Percentiles rank a stretch among this genome's conserved stretches.
These are phyloP conservation scores for Zophobas morio DNA, from an alignment of 1,140 invertebrate genomes.

Conservation along the genomic window DNA sequence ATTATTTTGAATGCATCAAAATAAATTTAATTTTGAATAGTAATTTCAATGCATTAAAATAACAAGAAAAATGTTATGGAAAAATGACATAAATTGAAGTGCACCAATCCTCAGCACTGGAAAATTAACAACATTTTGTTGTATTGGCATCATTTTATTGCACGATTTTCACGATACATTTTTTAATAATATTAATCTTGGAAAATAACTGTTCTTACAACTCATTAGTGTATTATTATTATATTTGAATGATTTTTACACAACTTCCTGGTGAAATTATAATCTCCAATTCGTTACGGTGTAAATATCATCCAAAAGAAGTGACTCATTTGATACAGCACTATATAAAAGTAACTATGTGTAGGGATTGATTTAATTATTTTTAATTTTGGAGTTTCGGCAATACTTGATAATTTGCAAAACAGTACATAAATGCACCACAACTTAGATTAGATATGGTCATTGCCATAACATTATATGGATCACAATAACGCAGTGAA, in stretches of 20 bases:
- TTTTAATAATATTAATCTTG: conserved; percentile 63
- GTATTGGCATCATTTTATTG: conserved; percentile 65
- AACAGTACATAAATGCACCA: conserved; percentile 1
- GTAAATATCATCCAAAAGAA: conserved; percentile 56
- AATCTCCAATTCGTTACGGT: conserved; percentile 6
- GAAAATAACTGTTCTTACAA: conserved; percentile 69
- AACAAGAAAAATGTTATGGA: conserved; percentile 58
- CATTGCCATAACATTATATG: conserved; percentile 1
- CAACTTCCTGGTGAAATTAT: neutral
- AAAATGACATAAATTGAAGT: conserved; percentile 68
- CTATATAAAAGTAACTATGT: conserved; percentile 39
- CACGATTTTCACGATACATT: conserved; percentile 60
- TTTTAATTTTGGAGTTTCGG: conserved; percentile 32
- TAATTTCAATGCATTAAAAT: conserved; percentile 59
- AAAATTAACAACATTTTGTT: conserved; percentile 60
- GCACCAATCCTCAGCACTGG: conserved; percentile 68
- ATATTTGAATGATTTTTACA: conserved; percentile 58
- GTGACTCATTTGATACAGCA: conserved; percentile 42
- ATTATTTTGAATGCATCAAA: conserved; percentile 62
- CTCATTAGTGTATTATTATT: conserved; percentile 54
- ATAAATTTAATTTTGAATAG: conserved; percentile 45
- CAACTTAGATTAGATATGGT: conserved; percentile 8
- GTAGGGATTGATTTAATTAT: conserved; percentile 26
- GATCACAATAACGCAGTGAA: neutral
- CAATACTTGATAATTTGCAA: conserved; percentile 40